Base-by-base conservation (phyloP, 2,113 vertebrate genomes). In the Pelecanoides urinatrix region DNA sequence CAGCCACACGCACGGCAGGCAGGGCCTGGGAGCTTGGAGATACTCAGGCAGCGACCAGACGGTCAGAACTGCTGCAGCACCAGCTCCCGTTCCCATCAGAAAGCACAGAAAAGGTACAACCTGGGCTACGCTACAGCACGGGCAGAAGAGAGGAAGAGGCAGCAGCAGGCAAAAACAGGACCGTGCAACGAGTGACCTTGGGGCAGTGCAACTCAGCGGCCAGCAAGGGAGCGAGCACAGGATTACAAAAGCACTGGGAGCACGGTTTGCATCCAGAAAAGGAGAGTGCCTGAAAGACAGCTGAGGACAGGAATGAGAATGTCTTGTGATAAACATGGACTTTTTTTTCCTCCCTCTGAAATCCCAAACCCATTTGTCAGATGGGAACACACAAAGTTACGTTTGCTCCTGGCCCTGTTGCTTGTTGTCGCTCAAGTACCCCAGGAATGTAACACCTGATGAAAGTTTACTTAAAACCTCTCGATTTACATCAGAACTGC, bases 401-500 rank as follows among this genome's bases (percentile, higher is more conserved):
- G 1, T 77, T 87, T 94, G 44, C 76, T 88, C 27, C 40, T 32
- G 70, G 62, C 34, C 17, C 27, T 45, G 40, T 47, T 77, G n/a
- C 59, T 73, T 3, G 1, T 52, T 77, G 88, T 38, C 4, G 2
- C 38, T 81, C 36, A 68, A 87, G 29, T 47, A 59, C 23, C 18
- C 26, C 86, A 96, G 40, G 77, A 91, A 91, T 17, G 18, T 50
- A 80, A 92, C 55, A 90, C 67, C 67, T 91, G 71, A 82, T 21
- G 50, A 16, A 87, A 88, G 74, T 73, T 94, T 78, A 93, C 79
- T 92, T 74, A 86, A 79, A 95, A 53, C 53, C 58, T 58, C 74
- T 65, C 6, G 3, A 86, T 87, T 94, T 94, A 91, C 65, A 92
- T 72, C 77, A 82, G 47, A 92, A 87, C 38, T 42, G 42, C 55